Evolutionary conservation across 2,888 invertebrate genomes (phyloP).

Genomic region (Amiota mariae): DNA sequence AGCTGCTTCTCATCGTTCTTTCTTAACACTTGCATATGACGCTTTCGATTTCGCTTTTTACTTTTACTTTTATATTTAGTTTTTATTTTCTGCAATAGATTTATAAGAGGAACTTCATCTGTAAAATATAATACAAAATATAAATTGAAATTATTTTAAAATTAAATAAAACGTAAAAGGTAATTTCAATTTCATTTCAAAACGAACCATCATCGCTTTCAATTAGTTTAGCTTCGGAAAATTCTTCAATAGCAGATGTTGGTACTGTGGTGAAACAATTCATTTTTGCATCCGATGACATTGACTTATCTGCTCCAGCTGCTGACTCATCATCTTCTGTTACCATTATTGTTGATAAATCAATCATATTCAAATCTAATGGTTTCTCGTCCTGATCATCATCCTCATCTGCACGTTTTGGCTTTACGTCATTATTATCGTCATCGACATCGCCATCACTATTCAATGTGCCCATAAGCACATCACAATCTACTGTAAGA

Average conservation of each 20-base stretch:
- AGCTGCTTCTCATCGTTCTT: slow-evolving; percentile 51
- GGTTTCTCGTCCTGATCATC: slow-evolving; percentile 58
- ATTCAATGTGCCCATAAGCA: slow-evolving; percentile 45
- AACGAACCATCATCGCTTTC: slow-evolving; percentile 12
- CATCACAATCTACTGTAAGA: slow-evolving; percentile 53
- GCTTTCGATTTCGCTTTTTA: slow-evolving; percentile 29
- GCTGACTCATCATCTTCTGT: not conserved
- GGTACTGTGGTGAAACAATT: not conserved
- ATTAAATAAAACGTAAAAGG: not conserved
- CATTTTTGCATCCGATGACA: not conserved
- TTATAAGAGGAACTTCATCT: slow-evolving; percentile 57
- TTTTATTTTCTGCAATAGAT: slow-evolving; percentile 50
- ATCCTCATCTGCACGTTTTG: slow-evolving; percentile 49
- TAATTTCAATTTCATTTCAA: not conserved
- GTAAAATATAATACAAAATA: not conserved
- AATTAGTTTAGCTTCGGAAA: not conserved
- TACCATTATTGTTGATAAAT: not conserved
- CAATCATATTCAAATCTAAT: slow-evolving; percentile 38
- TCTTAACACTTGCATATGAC: slow-evolving; percentile 32
- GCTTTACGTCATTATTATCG: slow-evolving; percentile 54
- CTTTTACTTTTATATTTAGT: slow-evolving; percentile 32
- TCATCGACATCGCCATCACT: slow-evolving; percentile 42
- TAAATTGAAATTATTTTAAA: not conserved
- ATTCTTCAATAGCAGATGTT: not conserved
- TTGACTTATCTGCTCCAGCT: not conserved